phyloP scores from a whole-genome alignment of 2,888 invertebrate species.

The Leucophenga montana region DNA sequence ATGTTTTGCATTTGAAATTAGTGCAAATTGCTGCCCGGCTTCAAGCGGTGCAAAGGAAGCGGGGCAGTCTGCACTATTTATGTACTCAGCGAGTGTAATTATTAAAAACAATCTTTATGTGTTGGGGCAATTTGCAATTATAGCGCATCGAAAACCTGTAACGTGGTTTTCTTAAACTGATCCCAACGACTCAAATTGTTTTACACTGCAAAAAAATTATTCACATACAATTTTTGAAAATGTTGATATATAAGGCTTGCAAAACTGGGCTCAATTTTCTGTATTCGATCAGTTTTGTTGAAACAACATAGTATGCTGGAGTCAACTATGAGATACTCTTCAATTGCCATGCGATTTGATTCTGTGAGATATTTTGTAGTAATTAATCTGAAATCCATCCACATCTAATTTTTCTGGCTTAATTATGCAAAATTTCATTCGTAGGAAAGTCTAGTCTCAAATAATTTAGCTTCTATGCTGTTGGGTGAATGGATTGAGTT shows the following conservation, averaged over 20 bases:
- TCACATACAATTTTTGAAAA: neutral
- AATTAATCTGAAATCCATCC: too few species aligned
- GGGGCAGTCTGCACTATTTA: constrained; percentile 3
- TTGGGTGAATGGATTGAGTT: too few species aligned
- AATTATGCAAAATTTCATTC: too few species aligned
- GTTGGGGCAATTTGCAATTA: constrained; percentile 17
- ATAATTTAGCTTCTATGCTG: too few species aligned
- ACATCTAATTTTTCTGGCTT: too few species aligned
- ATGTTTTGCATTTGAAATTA: constrained; percentile 25
- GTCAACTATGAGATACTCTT: too few species aligned
- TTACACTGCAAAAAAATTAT: neutral
- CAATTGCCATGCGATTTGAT: too few species aligned
- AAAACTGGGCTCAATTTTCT: too few species aligned
- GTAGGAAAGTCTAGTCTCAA: too few species aligned
- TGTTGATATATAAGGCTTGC: neutral
- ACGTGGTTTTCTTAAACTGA: neutral
- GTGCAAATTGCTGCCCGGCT: neutral
- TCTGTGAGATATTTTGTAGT: too few species aligned
- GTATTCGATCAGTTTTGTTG: too few species aligned
- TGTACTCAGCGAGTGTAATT: constrained; percentile 13
- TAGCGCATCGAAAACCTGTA: constrained; percentile 18
- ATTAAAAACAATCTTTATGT: constrained; percentile 4
- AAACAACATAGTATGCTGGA: too few species aligned
- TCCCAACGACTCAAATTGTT: neutral
- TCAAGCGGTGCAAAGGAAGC: neutral